These are phyloP conservation scores for Xenopus tropicalis DNA, from an alignment of 2,113 vertebrate species.

Conservation along the genomic window DNA sequence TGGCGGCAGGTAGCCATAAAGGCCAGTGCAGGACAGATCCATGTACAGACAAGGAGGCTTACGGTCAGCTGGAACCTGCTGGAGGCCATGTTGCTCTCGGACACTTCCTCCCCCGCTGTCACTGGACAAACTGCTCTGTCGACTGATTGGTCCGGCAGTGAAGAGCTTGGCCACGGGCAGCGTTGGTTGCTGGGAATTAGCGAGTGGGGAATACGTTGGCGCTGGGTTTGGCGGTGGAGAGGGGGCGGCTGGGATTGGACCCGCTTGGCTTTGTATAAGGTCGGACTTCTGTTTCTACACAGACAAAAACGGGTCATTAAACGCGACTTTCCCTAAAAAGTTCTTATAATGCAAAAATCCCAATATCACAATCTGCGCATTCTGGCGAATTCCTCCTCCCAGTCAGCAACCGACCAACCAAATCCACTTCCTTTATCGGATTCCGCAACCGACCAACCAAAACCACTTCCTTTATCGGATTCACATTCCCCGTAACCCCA, in stretches of 20 bases:
- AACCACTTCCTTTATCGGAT: no score
- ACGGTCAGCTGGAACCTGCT: constrained; percentile 62
- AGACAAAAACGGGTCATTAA: not conserved
- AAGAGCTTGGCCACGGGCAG: constrained; percentile 54
- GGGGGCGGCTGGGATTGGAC: constrained; percentile 56
- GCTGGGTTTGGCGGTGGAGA: constrained; percentile 63
- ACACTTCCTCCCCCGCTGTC: constrained; percentile 62
- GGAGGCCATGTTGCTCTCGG: constrained; percentile 70
- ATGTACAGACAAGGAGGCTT: constrained; percentile 49
- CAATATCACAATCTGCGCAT: no score
- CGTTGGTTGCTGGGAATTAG: constrained; percentile 57
- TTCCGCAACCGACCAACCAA: no score
- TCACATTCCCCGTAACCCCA: no score
- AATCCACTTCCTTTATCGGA: no score
- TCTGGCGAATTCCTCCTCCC: no score
- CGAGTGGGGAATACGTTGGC: constrained; percentile 53
- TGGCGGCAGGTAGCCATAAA: no score
- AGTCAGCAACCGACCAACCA: no score
- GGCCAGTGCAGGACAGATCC: no score
- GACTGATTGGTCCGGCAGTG: constrained; percentile 53
- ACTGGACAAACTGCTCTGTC: constrained; percentile 75
- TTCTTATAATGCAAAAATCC: no score
- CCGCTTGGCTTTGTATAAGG: constrained; percentile 53
- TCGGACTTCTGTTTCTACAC: constrained; percentile 84
- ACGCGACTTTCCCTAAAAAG: no score